Conservation (phyloP, 2,113 vertebrate species). For the Amia ocellicauda region DNA sequence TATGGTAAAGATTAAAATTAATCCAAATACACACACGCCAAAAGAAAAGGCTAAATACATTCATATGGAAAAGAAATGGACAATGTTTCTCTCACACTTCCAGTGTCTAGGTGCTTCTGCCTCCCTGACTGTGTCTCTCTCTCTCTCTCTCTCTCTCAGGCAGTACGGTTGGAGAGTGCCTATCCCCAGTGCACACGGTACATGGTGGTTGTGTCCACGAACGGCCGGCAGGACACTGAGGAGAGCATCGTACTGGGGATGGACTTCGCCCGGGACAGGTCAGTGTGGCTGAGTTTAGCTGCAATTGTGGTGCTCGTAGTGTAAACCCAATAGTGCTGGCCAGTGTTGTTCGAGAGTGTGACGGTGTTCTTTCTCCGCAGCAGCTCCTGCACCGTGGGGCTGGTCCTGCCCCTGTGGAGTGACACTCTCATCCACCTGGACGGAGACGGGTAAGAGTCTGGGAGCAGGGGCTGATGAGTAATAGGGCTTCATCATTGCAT, state of each 20-base stretch:
- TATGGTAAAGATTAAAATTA: no score
- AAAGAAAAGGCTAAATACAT: no score
- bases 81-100: background rate
- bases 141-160: conserved; percentile 55
- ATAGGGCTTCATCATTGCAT: no score
- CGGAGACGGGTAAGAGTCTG: conserved; percentile 86
- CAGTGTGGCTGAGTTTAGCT: conserved; percentile 25
- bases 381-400: conserved; percentile 85
- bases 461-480: background rate
- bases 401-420: conserved; percentile 96
- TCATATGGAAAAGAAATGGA: no score
- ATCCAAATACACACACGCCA: no score
- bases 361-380: conserved; percentile 45
- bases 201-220: conserved; percentile 96
- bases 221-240: conserved; percentile 92
- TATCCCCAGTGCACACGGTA: conserved; percentile 88
- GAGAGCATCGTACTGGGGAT: conserved; percentile 95
- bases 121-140: background rate
- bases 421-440: conserved; percentile 97
- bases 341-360: background rate
- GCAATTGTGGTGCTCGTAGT: background rate
- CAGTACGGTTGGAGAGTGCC: conserved; percentile 90
- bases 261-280: conserved; percentile 94
- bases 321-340: no score
- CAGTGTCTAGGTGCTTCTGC: background rate